These are phyloP conservation scores for Drosophila nr. fundita DNA, from an alignment of 2,888 invertebrate species.

Conservation along the genomic window DNA sequence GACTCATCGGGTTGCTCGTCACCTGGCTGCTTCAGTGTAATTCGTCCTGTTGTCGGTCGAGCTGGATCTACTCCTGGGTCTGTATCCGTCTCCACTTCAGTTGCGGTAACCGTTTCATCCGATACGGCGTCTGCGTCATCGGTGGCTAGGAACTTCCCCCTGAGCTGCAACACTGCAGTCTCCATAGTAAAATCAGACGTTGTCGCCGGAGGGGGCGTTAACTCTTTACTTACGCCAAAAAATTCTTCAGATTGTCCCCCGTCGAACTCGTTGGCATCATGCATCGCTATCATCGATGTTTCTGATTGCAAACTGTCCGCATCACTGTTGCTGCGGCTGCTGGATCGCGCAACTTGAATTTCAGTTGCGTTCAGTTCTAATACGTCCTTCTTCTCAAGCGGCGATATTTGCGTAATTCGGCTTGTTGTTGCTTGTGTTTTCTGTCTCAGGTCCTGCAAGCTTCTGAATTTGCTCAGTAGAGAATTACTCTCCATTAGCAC, in stretches of 20 bases:
- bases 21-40: background rate
- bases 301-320: conserved; percentile 60
- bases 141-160: background rate
- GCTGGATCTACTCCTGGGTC: conserved; percentile 1
- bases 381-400: background rate
- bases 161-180: conserved; percentile 52
- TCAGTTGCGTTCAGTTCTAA: background rate
- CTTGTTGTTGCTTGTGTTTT: background rate
- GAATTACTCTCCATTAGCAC: conserved; percentile 67
- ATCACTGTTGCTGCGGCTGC: conserved; percentile 40
- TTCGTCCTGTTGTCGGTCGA: background rate
- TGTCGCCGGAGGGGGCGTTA: conserved; percentile 42
- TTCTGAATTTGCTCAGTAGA: conserved; percentile 65
- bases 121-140: background rate
- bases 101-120: conserved; percentile 5
- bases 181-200: conserved; percentile 51
- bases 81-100: conserved; percentile 9
- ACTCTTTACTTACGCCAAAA: conserved; percentile 52
- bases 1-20: background rate
- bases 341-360: background rate
- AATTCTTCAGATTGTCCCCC: conserved; percentile 36
- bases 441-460: conserved; percentile 51
- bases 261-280: conserved; percentile 48
- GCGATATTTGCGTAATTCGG: background rate
- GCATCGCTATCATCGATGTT: conserved; percentile 62